Evolutionary conservation across 2,113 vertebrate species (phyloP).

Genomic region (Dasyprocta punctata): DNA sequence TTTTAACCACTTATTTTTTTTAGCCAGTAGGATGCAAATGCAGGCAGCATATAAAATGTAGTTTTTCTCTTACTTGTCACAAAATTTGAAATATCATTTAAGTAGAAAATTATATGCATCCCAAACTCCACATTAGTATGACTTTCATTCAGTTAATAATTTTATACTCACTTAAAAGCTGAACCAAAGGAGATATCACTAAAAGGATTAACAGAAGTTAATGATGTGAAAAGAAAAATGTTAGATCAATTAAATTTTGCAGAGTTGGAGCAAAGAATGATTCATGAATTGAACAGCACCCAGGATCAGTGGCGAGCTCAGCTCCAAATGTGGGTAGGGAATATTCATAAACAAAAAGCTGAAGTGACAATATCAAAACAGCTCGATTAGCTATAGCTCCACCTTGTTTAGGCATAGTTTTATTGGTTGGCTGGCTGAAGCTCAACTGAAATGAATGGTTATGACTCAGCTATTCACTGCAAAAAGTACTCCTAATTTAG

Average conservation of each 20-base stretch:
- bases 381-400: not conserved
- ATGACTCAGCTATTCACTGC: not conserved
- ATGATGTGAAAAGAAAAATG: not conserved
- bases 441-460: not conserved
- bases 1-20: not conserved
- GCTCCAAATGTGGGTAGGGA: not conserved
- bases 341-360: not conserved
- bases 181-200: not conserved
- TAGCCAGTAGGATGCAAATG: not conserved
- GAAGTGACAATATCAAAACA: not conserved
- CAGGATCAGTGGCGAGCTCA: not conserved
- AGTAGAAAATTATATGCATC: not conserved
- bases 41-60: not conserved
- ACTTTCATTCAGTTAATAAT: not conserved
- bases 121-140: not conserved
- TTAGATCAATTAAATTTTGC: not conserved
- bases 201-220: not conserved
- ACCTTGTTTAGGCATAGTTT: not conserved
- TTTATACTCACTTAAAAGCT: not conserved
- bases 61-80: not conserved
- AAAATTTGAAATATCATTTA: slow-evolving; percentile 11
- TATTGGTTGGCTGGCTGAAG: not conserved
- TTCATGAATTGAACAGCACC: not conserved
- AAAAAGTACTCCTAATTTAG: not conserved
- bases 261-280: not conserved